Evolutionary conservation across 2,797 vertebrate species (phyloP).

Genomic region (Tapera naevia): DNA sequence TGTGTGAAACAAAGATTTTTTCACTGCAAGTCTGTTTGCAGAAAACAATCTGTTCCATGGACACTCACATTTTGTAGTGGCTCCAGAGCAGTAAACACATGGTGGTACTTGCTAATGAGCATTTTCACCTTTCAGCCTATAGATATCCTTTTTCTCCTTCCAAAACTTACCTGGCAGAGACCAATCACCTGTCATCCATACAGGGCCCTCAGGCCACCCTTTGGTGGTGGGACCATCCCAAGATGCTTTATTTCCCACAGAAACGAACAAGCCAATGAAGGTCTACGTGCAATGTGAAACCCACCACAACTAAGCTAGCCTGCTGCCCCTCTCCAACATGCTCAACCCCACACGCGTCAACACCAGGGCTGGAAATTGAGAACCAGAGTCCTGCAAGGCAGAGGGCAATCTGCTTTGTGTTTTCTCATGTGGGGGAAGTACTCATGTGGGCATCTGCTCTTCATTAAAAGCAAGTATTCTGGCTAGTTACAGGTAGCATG

Average conservation of each 20-base stretch:
- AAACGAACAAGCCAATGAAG: neutral
- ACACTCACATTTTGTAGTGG: neutral
- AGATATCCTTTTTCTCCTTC: neutral
- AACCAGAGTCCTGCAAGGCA: neutral
- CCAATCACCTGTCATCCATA: neutral
- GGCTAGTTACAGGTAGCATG: slow-evolving; percentile 1
- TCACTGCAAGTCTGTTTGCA: neutral
- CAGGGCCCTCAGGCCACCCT: neutral
- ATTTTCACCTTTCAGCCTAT: neutral
- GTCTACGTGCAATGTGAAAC: accelerated
- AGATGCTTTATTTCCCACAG: neutral
- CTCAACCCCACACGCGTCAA: neutral
- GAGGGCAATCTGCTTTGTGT: neutral
- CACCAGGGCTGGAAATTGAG: neutral
- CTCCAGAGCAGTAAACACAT: neutral
- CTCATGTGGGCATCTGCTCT: neutral
- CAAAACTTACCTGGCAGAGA: neutral
- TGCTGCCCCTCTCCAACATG: accelerated
- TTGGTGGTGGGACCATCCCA: neutral
- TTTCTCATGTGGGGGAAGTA: neutral
- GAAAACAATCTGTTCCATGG: neutral
- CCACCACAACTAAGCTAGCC: neutral
- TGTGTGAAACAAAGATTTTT: neutral
- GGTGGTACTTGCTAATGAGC: neutral
- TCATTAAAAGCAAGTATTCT: neutral